Evolutionary conservation across 1,140 invertebrate genomes (phyloP).

Genomic region (Acyrthosiphon pisum): DNA sequence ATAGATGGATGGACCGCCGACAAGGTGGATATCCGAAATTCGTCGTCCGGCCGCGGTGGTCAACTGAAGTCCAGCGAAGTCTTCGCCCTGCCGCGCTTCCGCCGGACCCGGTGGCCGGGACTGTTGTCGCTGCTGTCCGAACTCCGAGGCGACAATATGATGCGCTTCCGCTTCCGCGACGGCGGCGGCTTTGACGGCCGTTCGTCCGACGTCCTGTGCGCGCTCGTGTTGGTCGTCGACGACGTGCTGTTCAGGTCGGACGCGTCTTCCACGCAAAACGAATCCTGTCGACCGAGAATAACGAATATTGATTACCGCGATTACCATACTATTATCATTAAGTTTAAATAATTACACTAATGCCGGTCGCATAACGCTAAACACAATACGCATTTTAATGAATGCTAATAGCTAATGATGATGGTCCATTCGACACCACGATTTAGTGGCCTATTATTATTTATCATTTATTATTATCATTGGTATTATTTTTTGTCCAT

Average conservation of each 20-base stretch:
- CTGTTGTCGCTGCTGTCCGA: constrained; percentile 34
- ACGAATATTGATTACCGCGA: neutral
- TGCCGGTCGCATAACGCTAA: neutral
- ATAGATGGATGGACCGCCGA: neutral
- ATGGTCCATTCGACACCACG: too few species aligned
- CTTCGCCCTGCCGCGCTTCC: constrained; percentile 28
- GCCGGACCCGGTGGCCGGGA: neutral
- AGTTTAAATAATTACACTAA: neutral
- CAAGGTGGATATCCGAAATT: neutral
- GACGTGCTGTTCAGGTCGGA: neutral
- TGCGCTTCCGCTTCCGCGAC: constrained; percentile 10
- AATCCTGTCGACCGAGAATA: neutral
- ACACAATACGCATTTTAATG: neutral
- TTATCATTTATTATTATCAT: neutral
- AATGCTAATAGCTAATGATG: too few species aligned
- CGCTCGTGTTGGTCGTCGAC: constrained; percentile 29
- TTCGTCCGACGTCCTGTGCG: neutral
- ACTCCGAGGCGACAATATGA: neutral
- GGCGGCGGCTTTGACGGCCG: neutral
- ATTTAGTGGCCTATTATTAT: too few species aligned
- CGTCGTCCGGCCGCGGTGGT: neutral
- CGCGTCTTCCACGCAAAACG: constrained; percentile 32
- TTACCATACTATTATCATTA: neutral
- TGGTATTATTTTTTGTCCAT: neutral
- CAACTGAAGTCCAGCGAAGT: constrained; percentile 14